A percentile compares a stretch with the other conserved stretches of the same genome.
Evolutionary conservation across 2,888 invertebrate genomes (phyloP).

Genomic region (Helleia helle): DNA sequence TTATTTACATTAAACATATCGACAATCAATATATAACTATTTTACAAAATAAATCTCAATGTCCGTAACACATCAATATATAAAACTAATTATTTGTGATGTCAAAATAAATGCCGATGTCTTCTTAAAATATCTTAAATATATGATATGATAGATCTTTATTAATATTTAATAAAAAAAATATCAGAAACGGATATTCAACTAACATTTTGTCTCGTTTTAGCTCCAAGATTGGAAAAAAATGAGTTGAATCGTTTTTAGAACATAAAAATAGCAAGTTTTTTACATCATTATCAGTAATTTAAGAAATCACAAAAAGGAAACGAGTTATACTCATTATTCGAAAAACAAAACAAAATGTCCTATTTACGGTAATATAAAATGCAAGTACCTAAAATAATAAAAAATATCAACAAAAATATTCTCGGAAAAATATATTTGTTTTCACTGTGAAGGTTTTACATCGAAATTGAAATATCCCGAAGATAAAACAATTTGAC

Average conservation of each 20-base stretch:
- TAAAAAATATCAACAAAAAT: too few species aligned
- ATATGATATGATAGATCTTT: conserved; percentile 46
- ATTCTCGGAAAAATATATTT: too few species aligned
- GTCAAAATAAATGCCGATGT: conserved; percentile 32
- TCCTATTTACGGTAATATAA: background rate
- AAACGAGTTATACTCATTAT: too few species aligned
- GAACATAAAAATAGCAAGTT: too few species aligned
- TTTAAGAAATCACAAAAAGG: too few species aligned
- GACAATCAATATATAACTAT: background rate
- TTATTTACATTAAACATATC: conserved; percentile 9
- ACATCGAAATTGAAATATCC: background rate
- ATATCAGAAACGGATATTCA: too few species aligned
- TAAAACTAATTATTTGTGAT: conserved; percentile 31
- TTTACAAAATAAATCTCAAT: conserved; percentile 3
- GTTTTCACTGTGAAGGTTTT: too few species aligned
- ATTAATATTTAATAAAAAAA: too few species aligned
- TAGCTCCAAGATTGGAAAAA: too few species aligned
- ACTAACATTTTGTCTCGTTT: too few species aligned
- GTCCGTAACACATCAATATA: conserved; percentile 6
- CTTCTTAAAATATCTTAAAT: conserved; percentile 29
- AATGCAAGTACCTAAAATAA: background rate
- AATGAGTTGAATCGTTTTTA: too few species aligned
- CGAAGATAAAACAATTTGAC: background rate
- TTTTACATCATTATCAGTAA: too few species aligned
- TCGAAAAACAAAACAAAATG: background rate